Base-by-base conservation (phyloP, 2,797 vertebrate species). In the Sphenodon punctatus region DNA sequence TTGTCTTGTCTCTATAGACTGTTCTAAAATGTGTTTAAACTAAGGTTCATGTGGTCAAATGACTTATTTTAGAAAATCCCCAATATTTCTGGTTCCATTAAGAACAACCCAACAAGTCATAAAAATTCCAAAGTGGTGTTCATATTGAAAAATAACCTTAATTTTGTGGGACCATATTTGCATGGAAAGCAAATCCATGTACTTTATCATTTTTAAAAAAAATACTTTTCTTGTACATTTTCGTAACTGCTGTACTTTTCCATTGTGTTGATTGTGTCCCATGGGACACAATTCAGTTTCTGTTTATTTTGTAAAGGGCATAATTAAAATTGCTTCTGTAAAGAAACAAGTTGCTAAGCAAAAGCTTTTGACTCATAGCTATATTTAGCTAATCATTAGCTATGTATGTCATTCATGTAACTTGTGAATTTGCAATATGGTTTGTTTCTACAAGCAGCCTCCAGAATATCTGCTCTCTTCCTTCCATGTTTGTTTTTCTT, bases 361-460 rank as follows among this genome's bases (percentile, higher is more conserved):
- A 13, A 23, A 6, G 32, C 58, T n/a, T 27, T 55, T 58, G 19
- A 34, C 30, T 1, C 20, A 23, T 36, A 56, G 19, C 53, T 34
- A 20, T 27, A 30, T 5, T 27, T 20, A 23, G 10, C 58, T 58
- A 36, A 12, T 32, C 55, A 58, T 58, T 58, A 58, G 23, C 22
- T 6, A 32, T 22, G 32, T 32, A 36, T 58, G 9, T 6, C 23
- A 46, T 20, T 36, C 32, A n/a, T 48, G 15, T 3, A 66, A 36
- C 20, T 56, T 56, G 10, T 34, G 39, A 70, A 85, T 7, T 5
- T 72, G 17, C 36, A 20, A 43, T 68, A 19, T 30, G 23, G 73
- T 55, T 78, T 64, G 11, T 67, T 90, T 68, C 78, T 77, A 16
- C 32, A 25, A 9, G 60, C 23, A 85, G 16, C 56, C 34, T 12